Evolutionary conservation across 2,797 vertebrate species (phyloP), one percentile per base, ranked within the genome.

Genomic region (Eurystomus glaucurus): DNA sequence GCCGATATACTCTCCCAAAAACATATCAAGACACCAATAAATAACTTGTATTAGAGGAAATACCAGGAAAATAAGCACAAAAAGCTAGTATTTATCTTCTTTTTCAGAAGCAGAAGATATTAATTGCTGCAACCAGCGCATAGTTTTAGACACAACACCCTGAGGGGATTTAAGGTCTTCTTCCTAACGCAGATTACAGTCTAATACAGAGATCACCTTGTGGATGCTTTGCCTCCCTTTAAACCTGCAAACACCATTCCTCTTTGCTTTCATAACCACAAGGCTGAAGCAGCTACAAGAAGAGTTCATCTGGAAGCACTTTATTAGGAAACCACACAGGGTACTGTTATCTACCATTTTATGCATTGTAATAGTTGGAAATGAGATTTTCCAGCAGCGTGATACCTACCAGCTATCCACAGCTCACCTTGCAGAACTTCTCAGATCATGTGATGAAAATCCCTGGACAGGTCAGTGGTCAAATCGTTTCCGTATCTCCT

Each of bases 241-340:
- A 91, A 93, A 76, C 66, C 62, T 1, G 0, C 84, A 78, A 33
- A 88, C 22, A 57, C 33, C 1, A 2, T 61, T 95, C 70, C 66
- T 72, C 46, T 61, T 68, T 0, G 1, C 76, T 93, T 94, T 83
- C 69, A 85, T 55, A 82, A 57, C n/a, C 77, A 39, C 57, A 48
- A 88, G 58, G 57, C 87, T 81, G 57, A 26, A 90, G 51, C 39
- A 86, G 43, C 90, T 71, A 92, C 20, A 60, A 79, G 28, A 35
- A 76, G 31, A 50, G 46, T 28, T 95, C 52, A 61, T 74, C 46
- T 94, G 68, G 71, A 85, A 97, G 71, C 54, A 72, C 21, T 82
- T 74, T 15, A 92, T 89, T 79, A 82, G 77, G 54, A 92, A 94
- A 77, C 5, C 21, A 8, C 1, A 45, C 12, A 48, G 39, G 57